Percentiles rank a stretch among this genome's conserved stretches.
phyloP scores from a whole-genome alignment of 2,113 vertebrate species.

The Oenanthe oenanthe region DNA sequence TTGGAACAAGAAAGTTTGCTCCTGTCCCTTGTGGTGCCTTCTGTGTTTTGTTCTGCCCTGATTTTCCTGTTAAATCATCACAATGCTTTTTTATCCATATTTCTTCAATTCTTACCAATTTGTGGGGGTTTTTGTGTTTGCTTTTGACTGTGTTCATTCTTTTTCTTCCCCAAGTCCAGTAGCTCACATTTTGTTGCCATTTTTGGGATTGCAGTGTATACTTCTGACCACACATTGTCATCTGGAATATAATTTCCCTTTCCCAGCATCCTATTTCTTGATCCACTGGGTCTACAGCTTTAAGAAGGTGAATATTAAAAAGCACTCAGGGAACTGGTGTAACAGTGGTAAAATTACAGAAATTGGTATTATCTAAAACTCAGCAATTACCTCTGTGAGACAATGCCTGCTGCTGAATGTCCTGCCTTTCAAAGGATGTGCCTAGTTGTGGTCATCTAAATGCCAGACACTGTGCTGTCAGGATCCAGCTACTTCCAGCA shows the following conservation, averaged over 20 bases:
- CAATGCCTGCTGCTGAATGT: not conserved
- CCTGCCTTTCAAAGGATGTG: not conserved
- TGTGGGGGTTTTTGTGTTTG: not conserved
- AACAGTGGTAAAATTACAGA: not conserved
- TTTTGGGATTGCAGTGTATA: not conserved
- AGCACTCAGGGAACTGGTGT: not conserved
- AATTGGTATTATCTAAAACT: not conserved
- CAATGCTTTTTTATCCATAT: not conserved
- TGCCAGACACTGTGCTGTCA: not conserved
- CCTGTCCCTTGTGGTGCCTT: not conserved
- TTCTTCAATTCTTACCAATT: not conserved
- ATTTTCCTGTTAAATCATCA: not conserved
- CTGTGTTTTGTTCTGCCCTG: not conserved
- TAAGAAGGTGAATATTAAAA: not conserved
- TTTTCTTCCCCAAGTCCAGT: not conserved
- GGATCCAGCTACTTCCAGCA: not conserved
- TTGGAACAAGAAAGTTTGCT: conserved; percentile 28
- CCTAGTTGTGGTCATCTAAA: not conserved
- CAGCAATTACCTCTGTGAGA: not conserved
- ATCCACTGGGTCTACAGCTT: not conserved
- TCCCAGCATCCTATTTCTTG: not conserved
- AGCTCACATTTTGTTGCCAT: not conserved
- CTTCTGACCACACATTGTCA: not conserved
- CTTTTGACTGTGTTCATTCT: not conserved
- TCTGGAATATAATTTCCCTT: not conserved